These are phyloP conservation scores for Silurus meridionalis DNA, from an alignment of 2,113 vertebrate genomes.

Conservation along the genomic window DNA sequence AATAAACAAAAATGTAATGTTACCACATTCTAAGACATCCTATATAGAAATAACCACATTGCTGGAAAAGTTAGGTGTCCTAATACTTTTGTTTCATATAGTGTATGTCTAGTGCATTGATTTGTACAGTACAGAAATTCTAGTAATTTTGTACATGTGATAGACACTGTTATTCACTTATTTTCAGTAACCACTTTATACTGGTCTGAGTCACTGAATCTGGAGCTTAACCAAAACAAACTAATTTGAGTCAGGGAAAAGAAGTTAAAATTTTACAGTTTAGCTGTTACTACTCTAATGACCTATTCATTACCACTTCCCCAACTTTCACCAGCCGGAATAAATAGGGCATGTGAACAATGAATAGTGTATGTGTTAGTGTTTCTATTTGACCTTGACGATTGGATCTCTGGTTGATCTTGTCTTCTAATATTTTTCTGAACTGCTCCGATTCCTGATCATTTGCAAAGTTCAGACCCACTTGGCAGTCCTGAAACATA, in stretches of 20 bases:
- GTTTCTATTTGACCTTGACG: slow-evolving; percentile 62
- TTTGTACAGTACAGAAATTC: neutral
- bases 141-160: neutral
- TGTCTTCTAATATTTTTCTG: slow-evolving; percentile 69
- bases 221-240: neutral
- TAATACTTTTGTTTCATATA: neutral
- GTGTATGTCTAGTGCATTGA: neutral
- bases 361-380: slow-evolving; percentile 15
- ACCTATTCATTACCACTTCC: neutral
- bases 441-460: slow-evolving; percentile 72
- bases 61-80: too few species aligned
- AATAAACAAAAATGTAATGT: too few species aligned
- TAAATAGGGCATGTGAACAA: neutral
- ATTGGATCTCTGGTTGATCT: slow-evolving; percentile 69
- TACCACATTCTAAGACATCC: too few species aligned
- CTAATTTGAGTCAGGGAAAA: neutral
- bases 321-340: neutral
- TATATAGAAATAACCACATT: too few species aligned
- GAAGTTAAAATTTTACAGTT: neutral
- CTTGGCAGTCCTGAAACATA: slow-evolving; percentile 72
- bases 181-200: neutral
- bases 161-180: neutral
- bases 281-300: too few species aligned
- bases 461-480: slow-evolving; percentile 75
- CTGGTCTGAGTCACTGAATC: neutral